phyloP scores from a whole-genome alignment of 2,797 vertebrate genomes.

The Gymnopithys bicolor region DNA sequence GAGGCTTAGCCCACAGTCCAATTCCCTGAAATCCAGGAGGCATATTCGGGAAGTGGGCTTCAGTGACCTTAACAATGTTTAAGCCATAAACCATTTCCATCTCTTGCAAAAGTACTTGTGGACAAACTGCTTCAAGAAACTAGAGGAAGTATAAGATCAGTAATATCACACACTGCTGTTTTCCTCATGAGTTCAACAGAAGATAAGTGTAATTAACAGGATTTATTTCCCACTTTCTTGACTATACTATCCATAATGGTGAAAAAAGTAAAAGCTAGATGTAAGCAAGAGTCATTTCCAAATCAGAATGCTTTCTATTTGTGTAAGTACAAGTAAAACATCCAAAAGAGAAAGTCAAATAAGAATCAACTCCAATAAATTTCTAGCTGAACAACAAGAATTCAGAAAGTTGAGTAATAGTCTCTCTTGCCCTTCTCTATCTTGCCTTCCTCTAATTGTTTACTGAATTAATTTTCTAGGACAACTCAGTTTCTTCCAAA shows the following conservation, averaged over 20 bases:
- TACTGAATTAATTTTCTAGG: background rate
- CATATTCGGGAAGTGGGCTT: background rate
- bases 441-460: background rate
- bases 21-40: background rate
- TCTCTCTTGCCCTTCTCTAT: background rate
- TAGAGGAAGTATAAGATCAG: background rate
- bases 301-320: background rate
- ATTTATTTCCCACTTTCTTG: background rate
- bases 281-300: background rate
- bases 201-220: background rate
- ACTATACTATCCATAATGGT: background rate
- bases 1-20: background rate
- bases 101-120: background rate
- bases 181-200: background rate
- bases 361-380: background rate
- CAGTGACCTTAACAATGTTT: background rate
- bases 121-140: background rate
- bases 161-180: background rate
- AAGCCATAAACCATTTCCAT: background rate
- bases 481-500: background rate
- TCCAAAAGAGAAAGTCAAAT: background rate
- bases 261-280: background rate
- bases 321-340: background rate
- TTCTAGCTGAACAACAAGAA: background rate
- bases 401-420: background rate